Conservation (phyloP, 92 coral and sea anemone species). For the Palythoa grandis region DNA sequence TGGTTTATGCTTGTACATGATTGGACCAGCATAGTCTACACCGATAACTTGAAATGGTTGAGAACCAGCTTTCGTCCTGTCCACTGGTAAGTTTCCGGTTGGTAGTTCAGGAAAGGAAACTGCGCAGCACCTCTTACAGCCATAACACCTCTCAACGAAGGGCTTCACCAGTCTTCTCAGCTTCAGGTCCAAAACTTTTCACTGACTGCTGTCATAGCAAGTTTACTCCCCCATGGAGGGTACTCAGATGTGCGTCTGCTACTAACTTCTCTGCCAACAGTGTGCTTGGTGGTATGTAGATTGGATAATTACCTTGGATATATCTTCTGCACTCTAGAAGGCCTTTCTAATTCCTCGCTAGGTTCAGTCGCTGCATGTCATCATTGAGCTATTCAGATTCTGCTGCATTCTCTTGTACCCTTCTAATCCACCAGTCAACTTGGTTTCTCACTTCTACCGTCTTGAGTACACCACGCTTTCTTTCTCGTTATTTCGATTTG, state of each 20-base stretch:
- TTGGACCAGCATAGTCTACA: conserved; percentile 13
- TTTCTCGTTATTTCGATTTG: too few relatives aligned
- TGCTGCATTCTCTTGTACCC: too few relatives aligned
- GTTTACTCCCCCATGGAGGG: conserved; percentile 44
- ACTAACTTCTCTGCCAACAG: conserved; percentile 24
- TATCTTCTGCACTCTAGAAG: neutral
- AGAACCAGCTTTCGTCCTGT: conserved; percentile 1
- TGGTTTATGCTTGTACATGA: conserved; percentile 10
- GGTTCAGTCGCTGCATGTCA: neutral
- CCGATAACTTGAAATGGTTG: conserved; percentile 25
- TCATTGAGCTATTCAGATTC: neutral
- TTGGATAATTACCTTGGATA: neutral
- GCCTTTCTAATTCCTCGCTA: too few relatives aligned
- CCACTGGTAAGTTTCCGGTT: neutral
- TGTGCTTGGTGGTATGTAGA: too few relatives aligned
- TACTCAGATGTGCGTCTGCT: conserved; percentile 15
- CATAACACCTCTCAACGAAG: too few relatives aligned
- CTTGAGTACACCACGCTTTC: too few relatives aligned
- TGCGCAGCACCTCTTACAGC: neutral
- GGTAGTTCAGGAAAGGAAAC: neutral
- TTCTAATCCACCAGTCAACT: too few relatives aligned
- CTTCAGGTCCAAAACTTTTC: too few relatives aligned
- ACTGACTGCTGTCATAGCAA: conserved; percentile 8
- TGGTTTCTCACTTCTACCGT: too few relatives aligned
- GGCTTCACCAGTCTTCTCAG: too few relatives aligned